Conservation (phyloP, 2,113 vertebrate species). For the Pithys albifrons region DNA sequence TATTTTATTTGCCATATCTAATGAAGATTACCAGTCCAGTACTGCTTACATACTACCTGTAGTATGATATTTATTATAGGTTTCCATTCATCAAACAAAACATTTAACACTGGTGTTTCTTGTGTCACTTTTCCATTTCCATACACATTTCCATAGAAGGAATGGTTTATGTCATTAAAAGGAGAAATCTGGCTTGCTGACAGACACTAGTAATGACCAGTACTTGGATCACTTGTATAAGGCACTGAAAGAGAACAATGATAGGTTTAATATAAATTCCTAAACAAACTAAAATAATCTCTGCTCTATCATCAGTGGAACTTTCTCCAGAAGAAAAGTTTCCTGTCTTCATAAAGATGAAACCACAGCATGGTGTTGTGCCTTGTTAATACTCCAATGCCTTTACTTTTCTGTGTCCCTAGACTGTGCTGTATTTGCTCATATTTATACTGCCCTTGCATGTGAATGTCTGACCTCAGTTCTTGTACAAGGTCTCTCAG, state of each 20-base stretch:
- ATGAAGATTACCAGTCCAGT: not conserved
- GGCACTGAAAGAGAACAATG: not conserved
- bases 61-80: not conserved
- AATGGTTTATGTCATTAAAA: not conserved
- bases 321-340: not conserved
- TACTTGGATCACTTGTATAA: not conserved
- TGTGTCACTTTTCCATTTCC: not conserved
- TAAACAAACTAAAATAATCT: not conserved
- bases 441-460: constrained; percentile 21
- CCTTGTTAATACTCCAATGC: not conserved
- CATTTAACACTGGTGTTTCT: not conserved
- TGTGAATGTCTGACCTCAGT: constrained; percentile 8
- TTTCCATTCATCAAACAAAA: not conserved
- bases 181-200: not conserved
- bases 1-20: not conserved
- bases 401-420: constrained; percentile 59
- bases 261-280: not conserved
- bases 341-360: not conserved
- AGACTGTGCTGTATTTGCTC: constrained; percentile 71
- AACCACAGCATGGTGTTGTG: not conserved
- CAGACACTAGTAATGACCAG: not conserved
- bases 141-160: not conserved
- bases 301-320: not conserved
- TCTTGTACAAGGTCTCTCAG: not conserved
- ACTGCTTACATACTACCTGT: not conserved